Evolutionary conservation across 2,888 invertebrate species (phyloP).

Genomic region (Synanthedon andrenaeformis): DNA sequence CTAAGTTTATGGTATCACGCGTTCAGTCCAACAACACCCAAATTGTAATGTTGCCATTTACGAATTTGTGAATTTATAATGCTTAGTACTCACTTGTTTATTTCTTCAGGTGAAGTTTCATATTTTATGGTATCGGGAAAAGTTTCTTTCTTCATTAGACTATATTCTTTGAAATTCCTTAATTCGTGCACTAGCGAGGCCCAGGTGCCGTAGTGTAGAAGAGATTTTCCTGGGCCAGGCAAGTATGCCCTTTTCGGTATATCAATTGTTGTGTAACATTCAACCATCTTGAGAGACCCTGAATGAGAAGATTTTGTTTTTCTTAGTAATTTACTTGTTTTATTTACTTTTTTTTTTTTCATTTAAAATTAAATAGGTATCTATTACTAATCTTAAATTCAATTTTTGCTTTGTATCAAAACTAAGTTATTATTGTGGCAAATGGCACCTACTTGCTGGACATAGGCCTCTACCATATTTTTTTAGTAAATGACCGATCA

Average conservation of each 20-base stretch:
- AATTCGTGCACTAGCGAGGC: constrained; percentile 31
- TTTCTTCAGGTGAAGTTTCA: constrained; percentile 18
- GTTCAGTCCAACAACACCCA: no score
- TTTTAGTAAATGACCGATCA: no score
- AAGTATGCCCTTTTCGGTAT: constrained; percentile 30
- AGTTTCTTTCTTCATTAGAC: constrained; percentile 19
- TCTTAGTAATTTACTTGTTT: no score
- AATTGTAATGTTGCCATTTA: no score
- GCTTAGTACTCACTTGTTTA: constrained; percentile 21
- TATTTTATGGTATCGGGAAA: constrained; percentile 17
- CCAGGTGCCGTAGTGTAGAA: constrained; percentile 42
- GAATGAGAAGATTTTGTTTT: background rate
- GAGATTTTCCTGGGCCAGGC: constrained; percentile 22
- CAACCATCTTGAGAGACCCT: constrained; percentile 20
- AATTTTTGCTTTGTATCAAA: background rate
- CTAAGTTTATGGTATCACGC: no score
- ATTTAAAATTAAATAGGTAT: no score
- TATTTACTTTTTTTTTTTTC: no score
- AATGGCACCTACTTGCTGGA: no score
- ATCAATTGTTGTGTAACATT: constrained; percentile 28
- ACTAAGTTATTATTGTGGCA: background rate
- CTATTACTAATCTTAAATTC: background rate
- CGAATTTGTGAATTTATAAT: no score
- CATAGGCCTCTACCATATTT: no score
- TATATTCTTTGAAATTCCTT: constrained; percentile 20